phyloP scores from a whole-genome alignment of 2,113 vertebrate genomes.

The Zosterops japonicus region DNA sequence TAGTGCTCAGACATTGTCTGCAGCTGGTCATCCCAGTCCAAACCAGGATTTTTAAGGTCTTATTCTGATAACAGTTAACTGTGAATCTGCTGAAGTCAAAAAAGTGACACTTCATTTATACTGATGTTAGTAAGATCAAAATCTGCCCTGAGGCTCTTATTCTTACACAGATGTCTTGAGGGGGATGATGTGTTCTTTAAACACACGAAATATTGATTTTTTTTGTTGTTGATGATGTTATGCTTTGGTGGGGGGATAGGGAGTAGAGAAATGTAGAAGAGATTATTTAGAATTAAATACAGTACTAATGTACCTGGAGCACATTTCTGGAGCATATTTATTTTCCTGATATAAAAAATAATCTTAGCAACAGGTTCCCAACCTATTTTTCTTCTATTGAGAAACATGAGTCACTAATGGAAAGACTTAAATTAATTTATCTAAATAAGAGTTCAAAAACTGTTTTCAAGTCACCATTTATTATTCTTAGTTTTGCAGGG shows the following conservation, averaged over 20 bases:
- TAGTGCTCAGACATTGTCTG: not conserved
- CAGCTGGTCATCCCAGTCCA: not conserved
- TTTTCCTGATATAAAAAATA: not conserved
- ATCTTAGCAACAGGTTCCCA: not conserved
- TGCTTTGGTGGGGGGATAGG: accelerated
- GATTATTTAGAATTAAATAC: not conserved
- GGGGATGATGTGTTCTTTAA: not conserved
- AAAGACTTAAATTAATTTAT: not conserved
- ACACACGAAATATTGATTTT: not conserved
- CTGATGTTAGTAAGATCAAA: not conserved
- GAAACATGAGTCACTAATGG: not conserved
- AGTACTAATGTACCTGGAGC: not conserved
- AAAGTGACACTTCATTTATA: not conserved
- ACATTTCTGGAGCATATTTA: not conserved
- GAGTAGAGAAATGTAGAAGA: not conserved
- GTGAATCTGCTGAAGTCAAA: not conserved
- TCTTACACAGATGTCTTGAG: not conserved
- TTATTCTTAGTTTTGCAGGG: not conserved
- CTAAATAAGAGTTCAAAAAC: not conserved
- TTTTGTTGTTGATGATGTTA: not conserved
- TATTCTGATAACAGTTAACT: not conserved
- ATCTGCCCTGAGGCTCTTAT: not conserved
- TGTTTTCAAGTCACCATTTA: not conserved
- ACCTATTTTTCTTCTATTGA: not conserved
- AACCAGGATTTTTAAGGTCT: not conserved